Conservation (phyloP, 2,797 vertebrate species). For the Chaetodon trifasciatus region DNA sequence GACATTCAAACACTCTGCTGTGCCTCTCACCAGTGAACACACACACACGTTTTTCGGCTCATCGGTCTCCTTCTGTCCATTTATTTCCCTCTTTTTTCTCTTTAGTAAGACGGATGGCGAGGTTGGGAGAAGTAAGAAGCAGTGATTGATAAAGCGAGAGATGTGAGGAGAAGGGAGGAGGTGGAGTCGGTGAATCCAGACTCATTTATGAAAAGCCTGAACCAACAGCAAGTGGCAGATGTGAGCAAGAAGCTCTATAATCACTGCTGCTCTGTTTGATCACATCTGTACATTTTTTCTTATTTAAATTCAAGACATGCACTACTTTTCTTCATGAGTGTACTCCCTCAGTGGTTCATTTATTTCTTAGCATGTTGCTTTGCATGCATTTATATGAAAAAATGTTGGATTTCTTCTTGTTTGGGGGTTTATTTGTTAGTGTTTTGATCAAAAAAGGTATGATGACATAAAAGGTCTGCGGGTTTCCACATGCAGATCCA, state of each 20-base stretch:
- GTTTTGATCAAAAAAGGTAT: too few species aligned
- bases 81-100: constrained; percentile 9
- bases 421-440: too few species aligned
- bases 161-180: constrained; percentile 23
- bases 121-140: neutral
- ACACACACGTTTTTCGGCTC: neutral
- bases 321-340: neutral
- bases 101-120: constrained; percentile 25
- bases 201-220: neutral
- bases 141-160: constrained; percentile 50
- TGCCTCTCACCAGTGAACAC: neutral
- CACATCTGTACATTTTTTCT: neutral
- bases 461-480: neutral
- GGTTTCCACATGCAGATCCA: neutral
- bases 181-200: neutral
- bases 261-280: neutral
- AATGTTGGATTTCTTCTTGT: too few species aligned
- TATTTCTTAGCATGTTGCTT: too few species aligned
- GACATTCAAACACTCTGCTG: neutral
- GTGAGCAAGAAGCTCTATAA: neutral
- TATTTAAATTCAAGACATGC: neutral
- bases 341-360: neutral
- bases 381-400: too few species aligned
- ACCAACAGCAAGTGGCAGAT: neutral
- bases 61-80: constrained; percentile 13